phyloP scores from a whole-genome alignment of 2,797 vertebrate genomes.

The Gambusia yucatana region DNA sequence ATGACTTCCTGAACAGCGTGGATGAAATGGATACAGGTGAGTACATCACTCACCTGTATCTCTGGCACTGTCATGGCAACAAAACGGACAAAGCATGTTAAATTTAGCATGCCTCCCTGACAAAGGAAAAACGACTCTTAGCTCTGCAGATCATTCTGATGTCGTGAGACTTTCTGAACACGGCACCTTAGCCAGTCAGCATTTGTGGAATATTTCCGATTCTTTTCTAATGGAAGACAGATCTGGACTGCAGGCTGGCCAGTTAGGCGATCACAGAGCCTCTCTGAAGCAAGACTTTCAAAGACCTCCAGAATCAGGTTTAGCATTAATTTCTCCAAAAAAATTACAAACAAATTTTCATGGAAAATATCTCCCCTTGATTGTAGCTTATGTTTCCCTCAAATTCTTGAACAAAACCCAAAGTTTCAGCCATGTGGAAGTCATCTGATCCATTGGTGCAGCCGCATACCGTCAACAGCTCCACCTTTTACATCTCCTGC shows the following conservation, averaged over 20 bases:
- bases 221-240: background rate
- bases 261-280: background rate
- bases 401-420: background rate
- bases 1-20: conserved; percentile 98
- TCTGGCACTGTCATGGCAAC: background rate
- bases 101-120: background rate
- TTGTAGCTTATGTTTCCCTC: background rate
- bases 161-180: background rate
- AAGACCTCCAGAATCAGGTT: background rate
- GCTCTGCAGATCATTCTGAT: background rate
- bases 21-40: conserved; percentile 99
- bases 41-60: background rate
- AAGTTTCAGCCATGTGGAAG: background rate
- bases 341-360: background rate
- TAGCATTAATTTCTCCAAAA: background rate
- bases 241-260: background rate
- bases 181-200: background rate
- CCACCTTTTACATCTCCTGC: background rate
- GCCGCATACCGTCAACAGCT: background rate
- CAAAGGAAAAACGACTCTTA: background rate
- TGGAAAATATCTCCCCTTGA: background rate
- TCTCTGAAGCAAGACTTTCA: background rate
- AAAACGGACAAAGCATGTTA: background rate
- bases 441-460: background rate
- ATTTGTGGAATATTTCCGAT: conserved; percentile 1